Base-by-base conservation (phyloP, 1,140 invertebrate species). In the Drosophila micromelanica region DNA sequence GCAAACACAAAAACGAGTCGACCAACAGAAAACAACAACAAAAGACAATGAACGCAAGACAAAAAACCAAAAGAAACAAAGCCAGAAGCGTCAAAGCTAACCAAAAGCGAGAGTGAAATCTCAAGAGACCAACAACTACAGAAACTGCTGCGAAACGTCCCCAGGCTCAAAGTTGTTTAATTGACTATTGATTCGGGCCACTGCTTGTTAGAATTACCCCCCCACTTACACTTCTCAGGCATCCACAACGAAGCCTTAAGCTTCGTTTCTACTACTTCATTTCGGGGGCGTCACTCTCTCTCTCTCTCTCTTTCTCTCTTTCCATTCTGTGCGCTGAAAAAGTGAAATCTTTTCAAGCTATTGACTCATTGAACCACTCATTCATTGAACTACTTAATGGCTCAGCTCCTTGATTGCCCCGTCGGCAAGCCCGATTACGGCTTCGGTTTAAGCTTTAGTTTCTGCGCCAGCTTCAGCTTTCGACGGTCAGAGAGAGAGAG, bases 71-170 rank as follows among this genome's bases (percentile, higher is more conserved):
- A 48, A 48, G 27, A 49, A 55, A 42, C 40, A 54, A 48, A 27
- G 30, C 30, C 30, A 32, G 0, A 32, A 1, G 30, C 30, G 5
- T 57, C 57, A 62, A 49, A 56, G 42, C 17, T 45, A 45, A 56
- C 59, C 70, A 79, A 78, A 90, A 84, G 45, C 80, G 87, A 90
- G 82, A 90, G 86, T 90, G 86, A 90, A 90, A 90, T 90, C 76
- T 42, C 61, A 9, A 60, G n/a, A 27, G 27, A 62, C 38, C 48
- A 69, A 49, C 59, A 49, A 37, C 48, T 45, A 43, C 43, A 60
- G 15, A 57, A 57, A 42, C 54, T 20, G 42, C 17, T 27, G 20
- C 38, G 30, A 46, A 43, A 15, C 15, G 45, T n/a, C 35, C 35
- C 5, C 51, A 37, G 15, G 35, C 2, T 30, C 55, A 76, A 69